Percentiles rank a stretch among this genome's conserved stretches.
phyloP scores from a whole-genome alignment of 1,140 invertebrate genomes.

The Liolophura sinensis region DNA sequence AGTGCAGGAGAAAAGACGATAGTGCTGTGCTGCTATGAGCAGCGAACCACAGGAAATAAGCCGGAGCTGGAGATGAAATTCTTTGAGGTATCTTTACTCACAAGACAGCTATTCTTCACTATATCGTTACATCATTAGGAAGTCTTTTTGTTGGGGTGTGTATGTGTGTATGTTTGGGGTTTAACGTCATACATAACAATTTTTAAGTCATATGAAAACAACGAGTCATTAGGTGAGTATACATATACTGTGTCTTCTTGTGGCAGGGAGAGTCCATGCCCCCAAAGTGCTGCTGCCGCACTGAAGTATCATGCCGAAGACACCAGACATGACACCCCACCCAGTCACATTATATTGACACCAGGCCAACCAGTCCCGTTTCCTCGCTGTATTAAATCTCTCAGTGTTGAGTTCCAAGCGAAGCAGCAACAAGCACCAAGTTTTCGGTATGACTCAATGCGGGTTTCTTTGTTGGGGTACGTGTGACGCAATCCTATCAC shows the following conservation, averaged over 20 bases:
- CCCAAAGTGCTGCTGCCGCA: neutral
- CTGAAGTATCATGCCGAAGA: no score
- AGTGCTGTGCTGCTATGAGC: slow-evolving; percentile 52
- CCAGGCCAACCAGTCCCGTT: neutral
- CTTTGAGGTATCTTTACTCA: slow-evolving; percentile 36
- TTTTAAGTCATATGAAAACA: neutral
- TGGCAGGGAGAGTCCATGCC: neutral
- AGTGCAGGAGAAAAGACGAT: slow-evolving; percentile 28
- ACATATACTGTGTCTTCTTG: neutral
- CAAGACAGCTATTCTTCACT: neutral
- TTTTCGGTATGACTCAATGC: no score
- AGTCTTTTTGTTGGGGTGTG: neutral
- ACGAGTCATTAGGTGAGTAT: neutral
- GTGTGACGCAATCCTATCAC: no score
- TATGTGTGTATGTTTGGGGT: neutral
- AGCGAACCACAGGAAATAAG: slow-evolving; percentile 49
- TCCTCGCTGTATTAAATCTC: no score
- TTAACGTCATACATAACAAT: no score
- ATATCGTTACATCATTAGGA: neutral
- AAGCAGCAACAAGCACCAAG: no score
- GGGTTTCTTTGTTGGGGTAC: no score
- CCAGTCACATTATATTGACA: no score
- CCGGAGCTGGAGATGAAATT: slow-evolving; percentile 44
- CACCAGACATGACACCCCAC: no score
- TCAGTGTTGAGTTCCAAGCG: no score